phyloP scores from a whole-genome alignment of 2,888 invertebrate genomes.

The Morinoia aosen region DNA sequence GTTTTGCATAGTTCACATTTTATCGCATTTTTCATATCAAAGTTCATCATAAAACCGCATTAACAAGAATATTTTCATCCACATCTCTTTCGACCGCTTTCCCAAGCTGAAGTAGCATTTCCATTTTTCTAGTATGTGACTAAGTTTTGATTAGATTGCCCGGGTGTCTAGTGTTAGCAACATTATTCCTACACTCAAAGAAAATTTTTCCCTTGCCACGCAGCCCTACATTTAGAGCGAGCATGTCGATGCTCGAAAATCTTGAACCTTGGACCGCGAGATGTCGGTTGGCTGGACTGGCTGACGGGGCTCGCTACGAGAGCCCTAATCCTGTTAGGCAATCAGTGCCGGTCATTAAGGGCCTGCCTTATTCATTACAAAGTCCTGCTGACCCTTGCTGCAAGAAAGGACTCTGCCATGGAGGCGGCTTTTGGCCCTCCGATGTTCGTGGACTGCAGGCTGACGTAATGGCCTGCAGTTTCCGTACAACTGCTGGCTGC shows the following conservation, averaged over 20 bases:
- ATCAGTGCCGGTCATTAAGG: slow-evolving; percentile 52
- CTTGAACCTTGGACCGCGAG: not conserved
- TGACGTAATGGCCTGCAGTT: not conserved
- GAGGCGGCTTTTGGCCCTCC: slow-evolving; percentile 6
- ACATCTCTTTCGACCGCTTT: not conserved
- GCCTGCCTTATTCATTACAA: slow-evolving; percentile 46
- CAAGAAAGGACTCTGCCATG: slow-evolving; percentile 16
- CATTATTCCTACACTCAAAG: not conserved
- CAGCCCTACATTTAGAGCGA: not conserved
- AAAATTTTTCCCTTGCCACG: not conserved
- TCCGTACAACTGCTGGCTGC: not conserved
- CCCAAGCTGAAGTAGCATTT: not conserved
- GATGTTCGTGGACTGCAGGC: not conserved
- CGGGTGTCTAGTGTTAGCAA: not conserved
- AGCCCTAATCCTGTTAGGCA: slow-evolving; percentile 44
- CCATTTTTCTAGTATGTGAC: not conserved
- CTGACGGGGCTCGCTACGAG: slow-evolving; percentile 24
- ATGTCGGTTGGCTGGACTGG: slow-evolving; percentile 1
- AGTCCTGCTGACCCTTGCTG: slow-evolving; percentile 32
- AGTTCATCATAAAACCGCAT: not conserved
- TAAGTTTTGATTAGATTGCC: not conserved
- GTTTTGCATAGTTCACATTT: not conserved
- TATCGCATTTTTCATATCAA: not conserved
- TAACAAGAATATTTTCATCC: not conserved
- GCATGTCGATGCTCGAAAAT: not conserved